These are phyloP conservation scores for Bungarus multicinctus DNA, from an alignment of 2,113 vertebrate genomes.

Conservation along the genomic window DNA sequence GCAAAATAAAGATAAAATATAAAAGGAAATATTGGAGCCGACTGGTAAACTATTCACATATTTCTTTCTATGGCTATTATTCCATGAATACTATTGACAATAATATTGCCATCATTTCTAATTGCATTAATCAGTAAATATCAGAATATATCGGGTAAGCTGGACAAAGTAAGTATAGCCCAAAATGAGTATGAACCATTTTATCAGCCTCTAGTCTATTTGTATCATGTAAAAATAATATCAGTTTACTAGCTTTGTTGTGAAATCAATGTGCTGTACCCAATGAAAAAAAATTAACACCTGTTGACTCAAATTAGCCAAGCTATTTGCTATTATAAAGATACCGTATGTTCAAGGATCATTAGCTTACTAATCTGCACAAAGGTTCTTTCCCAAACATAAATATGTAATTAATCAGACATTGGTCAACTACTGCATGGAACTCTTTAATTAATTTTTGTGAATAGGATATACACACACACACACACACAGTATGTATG, in stretches of 20 bases:
- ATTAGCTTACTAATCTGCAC: background rate
- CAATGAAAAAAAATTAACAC: background rate
- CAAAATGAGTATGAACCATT: background rate
- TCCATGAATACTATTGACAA: background rate
- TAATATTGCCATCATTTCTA: background rate
- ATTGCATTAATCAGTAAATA: background rate
- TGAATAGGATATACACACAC: background rate
- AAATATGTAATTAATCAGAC: background rate
- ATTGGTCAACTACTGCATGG: no score
- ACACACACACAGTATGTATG: background rate
- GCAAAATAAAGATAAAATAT: background rate
- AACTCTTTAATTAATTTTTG: background rate
- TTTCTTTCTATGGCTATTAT: background rate
- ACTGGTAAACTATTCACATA: background rate
- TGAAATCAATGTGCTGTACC: background rate
- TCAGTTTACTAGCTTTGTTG: background rate
- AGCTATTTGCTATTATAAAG: background rate
- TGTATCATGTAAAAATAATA: background rate
- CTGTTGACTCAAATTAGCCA: background rate
- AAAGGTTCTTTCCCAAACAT: background rate
- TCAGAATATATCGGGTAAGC: background rate
- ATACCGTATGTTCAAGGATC: background rate
- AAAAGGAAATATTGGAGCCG: background rate
- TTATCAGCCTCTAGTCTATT: no score
- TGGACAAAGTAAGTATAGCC: background rate